These are phyloP conservation scores for Drosophila nannoptera DNA, from an alignment of 1,140 invertebrate genomes.

Conservation along the genomic window DNA sequence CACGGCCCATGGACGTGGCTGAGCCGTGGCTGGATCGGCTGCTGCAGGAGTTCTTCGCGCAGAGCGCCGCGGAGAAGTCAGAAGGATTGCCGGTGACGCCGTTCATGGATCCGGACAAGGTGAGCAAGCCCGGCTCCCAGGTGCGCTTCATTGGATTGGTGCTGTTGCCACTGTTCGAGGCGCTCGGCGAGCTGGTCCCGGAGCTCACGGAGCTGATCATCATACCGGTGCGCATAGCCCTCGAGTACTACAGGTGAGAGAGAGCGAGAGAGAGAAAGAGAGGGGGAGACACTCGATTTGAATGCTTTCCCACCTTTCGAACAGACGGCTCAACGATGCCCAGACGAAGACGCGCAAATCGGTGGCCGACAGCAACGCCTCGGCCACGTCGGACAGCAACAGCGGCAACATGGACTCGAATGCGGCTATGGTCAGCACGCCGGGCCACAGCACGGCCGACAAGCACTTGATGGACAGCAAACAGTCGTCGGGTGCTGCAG, in stretches of 20 bases:
- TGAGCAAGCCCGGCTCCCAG: constrained; percentile 91
- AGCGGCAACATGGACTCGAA: constrained; percentile 72
- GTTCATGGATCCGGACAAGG: constrained; percentile 94
- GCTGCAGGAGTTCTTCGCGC: constrained; percentile 88
- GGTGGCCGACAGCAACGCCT: constrained; percentile 82
- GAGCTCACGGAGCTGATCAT: constrained; percentile 83
- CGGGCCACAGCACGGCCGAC: constrained; percentile 43
- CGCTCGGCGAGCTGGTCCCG: constrained; percentile 85
- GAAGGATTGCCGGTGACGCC: constrained; percentile 92
- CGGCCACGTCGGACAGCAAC: constrained; percentile 81
- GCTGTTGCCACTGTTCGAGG: constrained; percentile 88
- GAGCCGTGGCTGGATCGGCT: constrained; percentile 91
- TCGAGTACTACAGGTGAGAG: constrained; percentile 81
- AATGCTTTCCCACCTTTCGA: background rate
- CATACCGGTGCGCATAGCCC: constrained; percentile 81
- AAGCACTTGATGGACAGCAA: constrained; percentile 55
- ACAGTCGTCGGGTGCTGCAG: constrained; percentile 10
- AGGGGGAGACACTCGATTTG: too few relatives aligned
- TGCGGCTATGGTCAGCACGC: constrained; percentile 57
- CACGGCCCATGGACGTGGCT: constrained; percentile 90
- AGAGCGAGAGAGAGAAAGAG: background rate
- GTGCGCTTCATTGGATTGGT: constrained; percentile 92
- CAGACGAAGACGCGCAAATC: constrained; percentile 77
- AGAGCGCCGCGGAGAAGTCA: constrained; percentile 91
- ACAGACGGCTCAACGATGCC: constrained; percentile 74